Percentiles rank a stretch among this genome's conserved stretches.
phyloP scores from a whole-genome alignment of 2,888 invertebrate genomes.

The Lottia scabra region DNA sequence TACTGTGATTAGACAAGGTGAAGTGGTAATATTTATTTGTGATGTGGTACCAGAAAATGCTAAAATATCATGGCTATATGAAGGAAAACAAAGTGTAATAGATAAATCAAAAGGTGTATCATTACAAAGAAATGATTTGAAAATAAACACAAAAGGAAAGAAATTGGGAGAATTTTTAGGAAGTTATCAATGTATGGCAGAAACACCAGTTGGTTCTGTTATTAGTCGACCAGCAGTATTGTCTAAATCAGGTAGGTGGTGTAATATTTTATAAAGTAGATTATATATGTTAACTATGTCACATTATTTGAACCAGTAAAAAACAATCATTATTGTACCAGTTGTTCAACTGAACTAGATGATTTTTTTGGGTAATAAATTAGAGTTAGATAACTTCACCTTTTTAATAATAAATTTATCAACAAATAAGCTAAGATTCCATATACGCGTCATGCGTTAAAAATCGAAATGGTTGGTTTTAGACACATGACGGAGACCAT shows the following conservation, averaged over 20 bases:
- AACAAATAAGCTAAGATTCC: too few species aligned
- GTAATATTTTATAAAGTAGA: too few species aligned
- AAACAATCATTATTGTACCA: too few species aligned
- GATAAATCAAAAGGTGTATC: slow-evolving; percentile 4
- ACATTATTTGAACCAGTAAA: too few species aligned
- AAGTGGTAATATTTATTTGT: slow-evolving; percentile 15
- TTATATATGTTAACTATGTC: too few species aligned
- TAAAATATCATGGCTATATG: slow-evolving; percentile 21
- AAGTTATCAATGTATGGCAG: slow-evolving; percentile 16
- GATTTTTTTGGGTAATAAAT: too few species aligned
- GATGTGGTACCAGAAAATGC: slow-evolving; percentile 20
- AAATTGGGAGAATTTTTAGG: slow-evolving; percentile 6
- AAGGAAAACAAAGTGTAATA: slow-evolving; percentile 9
- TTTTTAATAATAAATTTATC: too few species aligned
- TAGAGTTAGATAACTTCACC: too few species aligned
- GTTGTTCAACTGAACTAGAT: too few species aligned
- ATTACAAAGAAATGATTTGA: slow-evolving; percentile 8
- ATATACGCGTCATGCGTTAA: too few species aligned
- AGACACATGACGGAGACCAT: too few species aligned
- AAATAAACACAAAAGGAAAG: slow-evolving; percentile 3
- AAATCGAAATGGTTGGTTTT: too few species aligned
- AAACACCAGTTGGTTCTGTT: slow-evolving; percentile 8
- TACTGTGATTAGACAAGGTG: slow-evolving; percentile 8
- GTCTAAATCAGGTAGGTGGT: slow-evolving; percentile 9
- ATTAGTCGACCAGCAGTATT: slow-evolving; percentile 14